Evolutionary conservation across 2,888 invertebrate genomes (phyloP).

Genomic region (Amiota mariae): DNA sequence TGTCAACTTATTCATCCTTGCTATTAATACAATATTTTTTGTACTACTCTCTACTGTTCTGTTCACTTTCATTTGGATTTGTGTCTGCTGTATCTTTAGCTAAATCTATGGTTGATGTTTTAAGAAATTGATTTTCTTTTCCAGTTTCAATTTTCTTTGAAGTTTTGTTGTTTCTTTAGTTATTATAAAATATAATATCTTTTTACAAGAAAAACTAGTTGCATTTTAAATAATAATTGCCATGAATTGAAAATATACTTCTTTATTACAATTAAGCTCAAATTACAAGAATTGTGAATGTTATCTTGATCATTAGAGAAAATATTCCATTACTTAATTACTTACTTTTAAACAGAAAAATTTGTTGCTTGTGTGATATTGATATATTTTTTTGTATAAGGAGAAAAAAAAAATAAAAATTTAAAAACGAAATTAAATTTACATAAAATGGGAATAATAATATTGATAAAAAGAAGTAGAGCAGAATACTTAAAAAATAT

Average conservation of each 20-base stretch:
- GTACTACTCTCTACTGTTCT: no score
- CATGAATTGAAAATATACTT: neutral
- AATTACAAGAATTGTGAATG: no score
- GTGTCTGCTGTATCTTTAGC: constrained; percentile 16
- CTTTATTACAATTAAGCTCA: no score
- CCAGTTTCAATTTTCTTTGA: neutral
- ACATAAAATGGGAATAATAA: no score
- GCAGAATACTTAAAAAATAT: no score
- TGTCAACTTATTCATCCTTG: constrained; percentile 18
- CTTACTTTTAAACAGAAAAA: neutral
- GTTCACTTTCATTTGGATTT: no score
- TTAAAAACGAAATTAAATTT: no score
- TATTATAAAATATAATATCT: neutral
- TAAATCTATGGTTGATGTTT: neutral
- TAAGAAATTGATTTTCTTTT: constrained; percentile 17
- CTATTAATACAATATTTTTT: no score
- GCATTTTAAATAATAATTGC: constrained; percentile 7
- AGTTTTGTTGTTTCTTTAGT: neutral
- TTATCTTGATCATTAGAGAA: no score
- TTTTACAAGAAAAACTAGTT: no score
- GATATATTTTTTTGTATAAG: no score
- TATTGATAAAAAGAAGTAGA: no score
- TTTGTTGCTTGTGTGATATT: constrained; percentile 15
- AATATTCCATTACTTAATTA: neutral
- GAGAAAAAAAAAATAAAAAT: neutral